Conservation (phyloP, 2,113 vertebrate genomes). For the Megaceryle maxima region DNA sequence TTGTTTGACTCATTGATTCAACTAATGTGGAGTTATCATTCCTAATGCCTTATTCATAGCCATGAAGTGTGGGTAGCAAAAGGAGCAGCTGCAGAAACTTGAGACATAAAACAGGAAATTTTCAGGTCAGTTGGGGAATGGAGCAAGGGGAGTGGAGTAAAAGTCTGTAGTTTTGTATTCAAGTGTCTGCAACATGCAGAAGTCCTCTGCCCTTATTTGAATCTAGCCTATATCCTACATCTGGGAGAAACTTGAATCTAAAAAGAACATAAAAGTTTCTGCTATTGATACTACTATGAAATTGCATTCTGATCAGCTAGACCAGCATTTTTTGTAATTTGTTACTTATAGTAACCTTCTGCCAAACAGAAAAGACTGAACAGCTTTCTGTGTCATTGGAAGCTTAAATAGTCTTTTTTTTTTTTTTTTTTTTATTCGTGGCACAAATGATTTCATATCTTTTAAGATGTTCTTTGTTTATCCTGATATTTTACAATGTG, state of each 20-base stretch:
- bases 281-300: neutral
- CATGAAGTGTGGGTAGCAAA: neutral
- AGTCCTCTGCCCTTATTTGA: neutral
- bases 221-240: neutral
- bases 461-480: constrained; percentile 25
- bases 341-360: neutral
- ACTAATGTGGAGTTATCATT: too few species aligned
- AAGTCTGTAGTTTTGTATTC: neutral
- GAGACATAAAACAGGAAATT: neutral
- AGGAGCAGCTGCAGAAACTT: neutral
- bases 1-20: neutral
- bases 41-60: neutral
- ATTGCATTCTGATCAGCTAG: neutral
- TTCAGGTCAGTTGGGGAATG: neutral
- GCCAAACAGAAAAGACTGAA: neutral
- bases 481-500: neutral
- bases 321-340: neutral
- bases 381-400: constrained; percentile 10
- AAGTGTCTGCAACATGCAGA: neutral
- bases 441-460: constrained; percentile 32
- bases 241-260: neutral
- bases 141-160: neutral
- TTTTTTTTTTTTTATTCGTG: neutral
- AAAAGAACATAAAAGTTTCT: neutral
- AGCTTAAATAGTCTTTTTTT: constrained; percentile 12